A percentile compares a stretch with the other conserved stretches of the same genome.
These are phyloP conservation scores for Blastomussa wellsi DNA, from an alignment of 92 coral and sea anemone genomes.

Conservation along the genomic window DNA sequence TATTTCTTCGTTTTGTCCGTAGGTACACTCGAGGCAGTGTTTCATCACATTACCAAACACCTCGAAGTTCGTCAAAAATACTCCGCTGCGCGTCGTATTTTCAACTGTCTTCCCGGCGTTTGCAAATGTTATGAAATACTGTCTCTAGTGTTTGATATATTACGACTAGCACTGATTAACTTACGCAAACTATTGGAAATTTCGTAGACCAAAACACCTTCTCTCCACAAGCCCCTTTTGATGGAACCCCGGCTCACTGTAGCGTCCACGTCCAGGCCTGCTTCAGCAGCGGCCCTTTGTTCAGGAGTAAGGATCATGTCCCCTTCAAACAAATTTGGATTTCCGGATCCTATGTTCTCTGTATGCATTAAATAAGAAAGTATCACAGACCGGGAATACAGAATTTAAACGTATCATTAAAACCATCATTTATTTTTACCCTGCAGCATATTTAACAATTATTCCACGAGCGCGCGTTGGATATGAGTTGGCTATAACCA, in stretches of 20 bases:
- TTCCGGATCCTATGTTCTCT: constrained; percentile 47
- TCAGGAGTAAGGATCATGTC: constrained; percentile 71
- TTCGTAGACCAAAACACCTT: constrained; percentile 69
- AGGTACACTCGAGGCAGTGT: too few species aligned
- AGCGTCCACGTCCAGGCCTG: constrained; percentile 64
- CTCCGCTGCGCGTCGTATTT: too few species aligned
- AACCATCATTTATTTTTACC: too few species aligned
- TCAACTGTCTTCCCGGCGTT: too few species aligned
- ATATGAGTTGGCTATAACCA: too few species aligned
- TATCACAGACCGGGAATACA: background rate
- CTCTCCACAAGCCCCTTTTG: constrained; percentile 69
- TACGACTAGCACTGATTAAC: constrained; percentile 17
- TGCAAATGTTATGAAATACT: too few species aligned
- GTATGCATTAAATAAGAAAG: background rate
- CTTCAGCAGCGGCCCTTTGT: constrained; percentile 61
- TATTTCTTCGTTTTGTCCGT: too few species aligned
- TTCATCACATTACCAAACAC: too few species aligned
- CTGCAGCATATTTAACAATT: background rate
- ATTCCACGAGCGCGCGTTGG: too few species aligned
- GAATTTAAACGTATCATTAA: background rate
- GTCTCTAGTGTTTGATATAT: too few species aligned
- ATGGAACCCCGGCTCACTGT: constrained; percentile 67
- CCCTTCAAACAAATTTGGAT: constrained; percentile 69
- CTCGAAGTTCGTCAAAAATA: too few species aligned
- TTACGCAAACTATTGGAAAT: constrained; percentile 65